Percentiles rank a stretch among this genome's conserved stretches.
These are phyloP conservation scores for Lordiphosa mommai DNA, from an alignment of 1,140 invertebrate genomes.

Conservation along the genomic window DNA sequence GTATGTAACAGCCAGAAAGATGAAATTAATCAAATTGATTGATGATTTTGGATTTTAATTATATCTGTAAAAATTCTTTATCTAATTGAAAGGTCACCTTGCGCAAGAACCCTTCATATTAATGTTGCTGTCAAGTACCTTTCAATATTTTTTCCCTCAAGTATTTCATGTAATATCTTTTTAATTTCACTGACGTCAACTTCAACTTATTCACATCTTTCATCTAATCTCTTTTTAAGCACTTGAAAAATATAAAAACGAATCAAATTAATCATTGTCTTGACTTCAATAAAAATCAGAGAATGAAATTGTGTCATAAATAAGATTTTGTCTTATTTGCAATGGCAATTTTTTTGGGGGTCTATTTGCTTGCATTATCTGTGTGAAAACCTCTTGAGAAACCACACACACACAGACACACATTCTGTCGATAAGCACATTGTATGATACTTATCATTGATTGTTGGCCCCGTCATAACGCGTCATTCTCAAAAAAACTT, in stretches of 20 bases:
- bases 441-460: constrained; percentile 11
- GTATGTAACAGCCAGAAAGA: too few species aligned
- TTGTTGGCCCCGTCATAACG: constrained; percentile 24
- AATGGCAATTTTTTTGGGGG: constrained; percentile 2
- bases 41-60: too few species aligned
- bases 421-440: constrained; percentile 20
- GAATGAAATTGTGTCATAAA: constrained; percentile 27
- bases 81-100: constrained; percentile 22
- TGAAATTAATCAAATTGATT: too few species aligned
- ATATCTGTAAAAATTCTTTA: background rate
- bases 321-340: constrained; percentile 37
- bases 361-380: too few species aligned
- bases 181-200: constrained; percentile 18
- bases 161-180: constrained; percentile 6
- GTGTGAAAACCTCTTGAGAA: too few species aligned
- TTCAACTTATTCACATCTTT: background rate
- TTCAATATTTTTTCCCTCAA: background rate
- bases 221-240: constrained; percentile 17
- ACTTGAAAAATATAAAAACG: constrained; percentile 7
- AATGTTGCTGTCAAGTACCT: background rate
- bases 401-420: too few species aligned
- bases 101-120: background rate
- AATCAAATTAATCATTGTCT: constrained; percentile 38
- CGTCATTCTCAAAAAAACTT: constrained; percentile 26
- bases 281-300: constrained; percentile 8